Base-by-base conservation (phyloP, 2,797 vertebrate species). In the Anableps anableps region DNA sequence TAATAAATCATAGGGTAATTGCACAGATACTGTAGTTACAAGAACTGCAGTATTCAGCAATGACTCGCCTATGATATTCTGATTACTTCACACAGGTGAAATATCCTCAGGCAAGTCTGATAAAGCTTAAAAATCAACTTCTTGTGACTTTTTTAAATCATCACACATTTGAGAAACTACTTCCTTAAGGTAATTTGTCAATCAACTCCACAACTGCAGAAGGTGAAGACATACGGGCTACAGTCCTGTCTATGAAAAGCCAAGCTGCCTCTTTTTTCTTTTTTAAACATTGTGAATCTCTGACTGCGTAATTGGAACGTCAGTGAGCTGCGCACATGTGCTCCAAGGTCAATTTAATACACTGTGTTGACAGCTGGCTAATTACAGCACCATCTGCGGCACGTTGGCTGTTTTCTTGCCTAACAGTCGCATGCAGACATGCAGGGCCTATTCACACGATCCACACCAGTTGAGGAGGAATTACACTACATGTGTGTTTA, bases 361-460 rank as follows among this genome's bases (percentile, higher is more conserved):
- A 34, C 51, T 78, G 84, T 87, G 89, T 75, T 88, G 88, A 91
- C 88, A 89, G 89, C 74, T 85, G 84, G 83, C 78, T 88, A 88
- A 90, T 92, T 91, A 90, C 78, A 83, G 86, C 77, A 80, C 0
- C 36, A 77, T 87, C 73, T 48, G 13, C 34, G 0, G 23, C 47
- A 72, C 76, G 76, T 31, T 21, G 75, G 60, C 75, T 80, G 74
- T 80, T 83, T 81, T 84, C 81, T 72, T 83, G 53, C 51, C 45
- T 50, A 79, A 82, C 41, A 74, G 74, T 10, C 43, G 34, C 75
- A 76, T 75, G 68, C 51, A 48, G n/a, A 75, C 62, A 38, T 50
- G 70, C 47, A 9, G n/a, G 43, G 23, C 29, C 45, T 53, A 80
- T 71, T 55, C 53, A 50, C 64, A 70, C 76, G 21, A 82, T 36